Conservation (phyloP, 2,797 vertebrate genomes). For the Pseudochaenichthys georgianus region DNA sequence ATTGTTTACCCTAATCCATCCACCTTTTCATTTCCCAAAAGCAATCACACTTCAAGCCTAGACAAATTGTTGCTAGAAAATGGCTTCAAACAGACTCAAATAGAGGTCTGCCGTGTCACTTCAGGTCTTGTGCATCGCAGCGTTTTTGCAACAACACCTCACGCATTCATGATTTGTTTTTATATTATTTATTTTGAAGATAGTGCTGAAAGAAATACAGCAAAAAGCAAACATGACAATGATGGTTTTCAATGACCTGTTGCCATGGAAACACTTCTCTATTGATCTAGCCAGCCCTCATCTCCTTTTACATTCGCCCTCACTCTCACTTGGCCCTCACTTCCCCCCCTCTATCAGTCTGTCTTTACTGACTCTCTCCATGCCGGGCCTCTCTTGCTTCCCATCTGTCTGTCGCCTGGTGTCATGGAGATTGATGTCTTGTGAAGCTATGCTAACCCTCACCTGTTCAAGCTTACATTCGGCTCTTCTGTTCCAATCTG, state of each 20-base stretch:
- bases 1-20: conserved; percentile 67
- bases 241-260: conserved; percentile 78
- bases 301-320: conserved; percentile 75
- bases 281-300: conserved; percentile 78
- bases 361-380: conserved; percentile 69
- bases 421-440: conserved; percentile 76
- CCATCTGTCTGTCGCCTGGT: conserved; percentile 68
- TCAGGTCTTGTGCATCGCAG: conserved; percentile 7
- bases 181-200: conserved; percentile 37
- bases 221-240: conserved; percentile 63
- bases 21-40: conserved; percentile 62
- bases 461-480: conserved; percentile 72
- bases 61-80: conserved; percentile 58
- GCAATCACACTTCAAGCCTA: conserved; percentile 54
- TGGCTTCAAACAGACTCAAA: conserved; percentile 48
- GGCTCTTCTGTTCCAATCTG: conserved; percentile 80
- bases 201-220: conserved; percentile 20
- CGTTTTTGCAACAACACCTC: conserved; percentile 40
- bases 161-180: conserved; percentile 53
- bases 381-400: conserved; percentile 60
- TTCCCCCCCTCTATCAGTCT: conserved; percentile 63
- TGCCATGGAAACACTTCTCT: conserved; percentile 81
- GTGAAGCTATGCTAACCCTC: conserved; percentile 78
- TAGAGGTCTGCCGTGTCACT: conserved; percentile 43
- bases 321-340: conserved; percentile 67